Evolutionary conservation across 2,888 invertebrate genomes (phyloP), one percentile per base, ranked within the genome.

Genomic region (Agriopis leucophaearia): DNA sequence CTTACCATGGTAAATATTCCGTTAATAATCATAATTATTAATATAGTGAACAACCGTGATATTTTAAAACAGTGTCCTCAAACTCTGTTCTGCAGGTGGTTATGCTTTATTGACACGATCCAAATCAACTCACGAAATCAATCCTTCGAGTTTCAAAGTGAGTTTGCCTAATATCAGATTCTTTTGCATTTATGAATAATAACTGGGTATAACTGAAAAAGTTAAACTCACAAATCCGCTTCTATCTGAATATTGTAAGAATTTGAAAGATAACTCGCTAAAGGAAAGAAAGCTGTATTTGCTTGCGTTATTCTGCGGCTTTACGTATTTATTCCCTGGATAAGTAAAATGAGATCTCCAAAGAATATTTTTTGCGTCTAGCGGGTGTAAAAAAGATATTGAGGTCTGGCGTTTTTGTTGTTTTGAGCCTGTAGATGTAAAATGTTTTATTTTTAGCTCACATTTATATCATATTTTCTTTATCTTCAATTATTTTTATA

Each of bases 161-260:
- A 88, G 84, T 88, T 86, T 84, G 79, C 81, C 88, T 88, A 87
- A 90, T 89, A 90, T 88, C 87, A 85, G 79, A 78, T 83, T 87
- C 86, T 87, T 92, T 91, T 90, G 91, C 90, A 92, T 92, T 91
- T 88, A 92, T 92, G 92, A 92, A 92, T 91, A 91, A 90, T 91
- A 92, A 89, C 87, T 86, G 83, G 40, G 40, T 64, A 64, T 64
- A 58, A 64, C 66, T 58, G 63, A 86, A 86, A 89, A 92, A 92
- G 88, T 92, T 91, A 81, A 87, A 90, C 86, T 88, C 85, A 80
- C 83, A 86, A 91, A 91, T 88, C 88, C 90, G 81, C 78, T 86
- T 78, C 16, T 81, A 84, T 87, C 86, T 87, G 87, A 90, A 90
- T 89, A 89, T 89, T 88, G 87, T 88, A 73, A 85, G 83, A 86